These are phyloP conservation scores for Agriotes lineatus DNA, from an alignment of 2,888 invertebrate species.

Conservation along the genomic window DNA sequence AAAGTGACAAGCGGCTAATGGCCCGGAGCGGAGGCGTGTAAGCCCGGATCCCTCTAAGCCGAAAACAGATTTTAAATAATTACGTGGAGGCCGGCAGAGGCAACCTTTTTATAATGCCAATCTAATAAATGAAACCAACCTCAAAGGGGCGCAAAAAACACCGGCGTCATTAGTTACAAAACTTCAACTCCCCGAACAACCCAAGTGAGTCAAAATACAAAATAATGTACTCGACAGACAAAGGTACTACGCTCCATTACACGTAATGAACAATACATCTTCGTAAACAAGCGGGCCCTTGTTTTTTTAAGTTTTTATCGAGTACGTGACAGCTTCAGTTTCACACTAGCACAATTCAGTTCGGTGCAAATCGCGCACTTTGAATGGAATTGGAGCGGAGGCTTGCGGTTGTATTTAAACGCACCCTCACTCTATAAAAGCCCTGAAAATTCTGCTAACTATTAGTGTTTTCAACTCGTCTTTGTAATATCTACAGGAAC, in stretches of 20 bases:
- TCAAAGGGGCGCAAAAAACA: conserved; percentile 11
- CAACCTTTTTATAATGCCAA: conserved; percentile 13
- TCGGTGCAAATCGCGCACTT: too few species aligned
- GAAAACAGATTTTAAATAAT: conserved; percentile 14
- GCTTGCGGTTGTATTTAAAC: too few species aligned
- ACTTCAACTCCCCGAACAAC: conserved; percentile 9
- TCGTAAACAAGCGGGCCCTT: conserved; percentile 5
- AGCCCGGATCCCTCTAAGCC: conserved; percentile 7
- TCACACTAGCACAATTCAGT: neutral
- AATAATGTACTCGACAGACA: conserved; percentile 11
- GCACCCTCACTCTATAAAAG: too few species aligned
- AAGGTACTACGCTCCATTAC: conserved; percentile 11
- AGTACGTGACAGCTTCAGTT: neutral
- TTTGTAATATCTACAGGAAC: too few species aligned
- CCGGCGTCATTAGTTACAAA: conserved; percentile 11
- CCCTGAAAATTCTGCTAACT: too few species aligned
- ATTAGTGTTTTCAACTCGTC: too few species aligned
- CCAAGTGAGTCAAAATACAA: conserved; percentile 9
- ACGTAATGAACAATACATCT: conserved; percentile 16
- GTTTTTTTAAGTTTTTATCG: neutral
- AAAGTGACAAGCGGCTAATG: conserved; percentile 9
- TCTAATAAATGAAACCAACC: conserved; percentile 13
- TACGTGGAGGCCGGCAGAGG: conserved; percentile 6
- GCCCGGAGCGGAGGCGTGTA: neutral
- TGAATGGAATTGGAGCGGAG: too few species aligned